Evolutionary conservation across 2,888 invertebrate genomes (phyloP).

Genomic region (Tiliacea aurago): DNA sequence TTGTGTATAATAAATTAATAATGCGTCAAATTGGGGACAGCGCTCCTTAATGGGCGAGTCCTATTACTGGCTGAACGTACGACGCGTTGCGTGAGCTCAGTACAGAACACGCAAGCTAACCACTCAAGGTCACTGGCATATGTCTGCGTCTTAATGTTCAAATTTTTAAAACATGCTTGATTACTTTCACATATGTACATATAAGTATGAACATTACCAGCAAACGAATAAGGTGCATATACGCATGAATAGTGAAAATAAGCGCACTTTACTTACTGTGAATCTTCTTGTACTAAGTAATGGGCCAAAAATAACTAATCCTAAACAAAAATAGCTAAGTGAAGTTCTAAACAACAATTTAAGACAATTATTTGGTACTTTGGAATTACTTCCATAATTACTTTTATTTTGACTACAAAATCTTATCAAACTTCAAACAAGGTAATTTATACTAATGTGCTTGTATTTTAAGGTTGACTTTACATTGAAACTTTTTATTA

Average conservation of each 20-base stretch:
- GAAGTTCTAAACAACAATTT: background rate
- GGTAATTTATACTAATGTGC: slow-evolving; percentile 28
- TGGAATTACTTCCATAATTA: slow-evolving; percentile 4
- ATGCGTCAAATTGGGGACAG: too few relatives aligned
- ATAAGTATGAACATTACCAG: background rate
- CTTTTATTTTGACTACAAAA: slow-evolving; percentile 8
- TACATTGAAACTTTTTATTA: slow-evolving; percentile 20
- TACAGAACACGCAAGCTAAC: too few relatives aligned
- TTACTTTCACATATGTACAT: background rate
- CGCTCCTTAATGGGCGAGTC: too few relatives aligned
- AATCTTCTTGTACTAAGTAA: background rate
- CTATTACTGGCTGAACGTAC: too few relatives aligned
- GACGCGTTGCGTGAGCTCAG: too few relatives aligned
- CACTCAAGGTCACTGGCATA: too few relatives aligned
- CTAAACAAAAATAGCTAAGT: background rate
- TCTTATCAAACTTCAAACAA: slow-evolving; percentile 7
- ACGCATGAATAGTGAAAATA: background rate
- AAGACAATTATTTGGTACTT: background rate
- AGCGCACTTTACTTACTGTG: background rate
- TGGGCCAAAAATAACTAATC: background rate
- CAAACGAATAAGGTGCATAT: background rate
- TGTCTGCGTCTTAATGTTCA: too few relatives aligned
- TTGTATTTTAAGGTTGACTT: slow-evolving; percentile 10
- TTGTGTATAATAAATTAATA: too few relatives aligned
- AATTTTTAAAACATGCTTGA: background rate